Evolutionary conservation across 2,797 vertebrate genomes (phyloP).

Genomic region (Peromyscus nudipes): DNA sequence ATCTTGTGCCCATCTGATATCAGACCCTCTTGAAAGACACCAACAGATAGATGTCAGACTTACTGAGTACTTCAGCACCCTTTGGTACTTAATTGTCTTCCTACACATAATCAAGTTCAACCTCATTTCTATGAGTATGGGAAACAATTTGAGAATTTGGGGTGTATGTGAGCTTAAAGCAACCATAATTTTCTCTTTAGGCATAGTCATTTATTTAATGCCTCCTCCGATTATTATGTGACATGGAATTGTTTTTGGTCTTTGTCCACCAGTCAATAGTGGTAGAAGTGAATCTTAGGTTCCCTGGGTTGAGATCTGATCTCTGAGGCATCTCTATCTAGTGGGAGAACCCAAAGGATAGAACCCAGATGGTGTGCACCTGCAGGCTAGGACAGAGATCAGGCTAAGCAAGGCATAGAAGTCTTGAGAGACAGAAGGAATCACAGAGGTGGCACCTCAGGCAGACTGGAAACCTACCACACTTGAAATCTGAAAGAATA

Average conservation of each 20-base stretch:
- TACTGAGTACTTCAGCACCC: no score
- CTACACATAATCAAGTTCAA: slow-evolving; percentile 31
- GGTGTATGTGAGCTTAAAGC: neutral
- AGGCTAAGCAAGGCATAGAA: neutral
- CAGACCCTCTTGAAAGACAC: neutral
- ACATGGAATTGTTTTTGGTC: neutral
- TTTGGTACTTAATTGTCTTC: neutral
- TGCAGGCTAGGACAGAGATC: neutral
- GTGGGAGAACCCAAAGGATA: neutral
- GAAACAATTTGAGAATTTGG: neutral
- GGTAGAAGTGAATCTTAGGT: neutral
- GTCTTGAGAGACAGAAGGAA: neutral
- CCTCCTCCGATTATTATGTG: neutral
- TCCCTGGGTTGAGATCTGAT: neutral
- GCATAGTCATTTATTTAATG: neutral
- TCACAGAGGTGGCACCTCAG: neutral
- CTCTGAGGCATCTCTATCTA: neutral
- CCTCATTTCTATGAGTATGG: neutral
- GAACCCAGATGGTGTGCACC: neutral
- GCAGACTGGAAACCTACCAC: neutral
- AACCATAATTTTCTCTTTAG: neutral
- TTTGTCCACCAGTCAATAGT: neutral
- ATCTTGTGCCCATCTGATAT: neutral
- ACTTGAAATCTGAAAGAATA: neutral
- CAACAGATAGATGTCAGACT: neutral